Evolutionary conservation across 2,888 invertebrate species (phyloP).

Genomic region (Calliscelio sp.): DNA sequence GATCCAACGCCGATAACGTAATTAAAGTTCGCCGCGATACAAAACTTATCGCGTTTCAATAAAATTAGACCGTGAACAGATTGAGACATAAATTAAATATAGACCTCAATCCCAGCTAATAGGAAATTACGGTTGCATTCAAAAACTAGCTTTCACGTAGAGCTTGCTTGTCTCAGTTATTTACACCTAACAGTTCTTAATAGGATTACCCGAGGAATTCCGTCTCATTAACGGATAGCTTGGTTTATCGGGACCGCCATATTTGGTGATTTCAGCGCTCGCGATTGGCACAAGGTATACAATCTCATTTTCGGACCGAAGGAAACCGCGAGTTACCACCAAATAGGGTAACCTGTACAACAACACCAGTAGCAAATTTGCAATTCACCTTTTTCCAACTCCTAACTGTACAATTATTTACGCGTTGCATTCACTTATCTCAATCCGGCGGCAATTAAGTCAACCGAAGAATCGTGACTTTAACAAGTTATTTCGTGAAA

Average conservation of each 20-base stretch:
- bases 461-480: slow-evolving; percentile 6
- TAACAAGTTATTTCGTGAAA: slow-evolving; percentile 45
- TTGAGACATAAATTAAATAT: slow-evolving; percentile 65
- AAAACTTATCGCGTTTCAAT: slow-evolving; percentile 43
- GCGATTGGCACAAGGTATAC: not conserved
- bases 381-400: slow-evolving; percentile 30
- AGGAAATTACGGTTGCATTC: slow-evolving; percentile 35
- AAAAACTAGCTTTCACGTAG: no score
- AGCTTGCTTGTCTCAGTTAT: not conserved
- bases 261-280: slow-evolving; percentile 7
- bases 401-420: slow-evolving; percentile 25
- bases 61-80: slow-evolving; percentile 27
- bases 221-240: slow-evolving; percentile 30
- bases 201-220: slow-evolving; percentile 41
- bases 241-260: slow-evolving; percentile 8
- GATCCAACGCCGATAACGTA: slow-evolving; percentile 43
- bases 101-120: slow-evolving; percentile 34
- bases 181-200: slow-evolving; percentile 42
- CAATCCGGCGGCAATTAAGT: slow-evolving; percentile 26
- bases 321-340: slow-evolving; percentile 15
- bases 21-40: slow-evolving; percentile 37
- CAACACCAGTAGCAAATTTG: slow-evolving; percentile 7
- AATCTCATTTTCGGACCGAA: slow-evolving; percentile 8
- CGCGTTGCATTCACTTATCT: slow-evolving; percentile 23
- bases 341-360: slow-evolving; percentile 42